Base-by-base conservation (phyloP, 2,888 invertebrate genomes). In the Dolichopus griseipennis region DNA sequence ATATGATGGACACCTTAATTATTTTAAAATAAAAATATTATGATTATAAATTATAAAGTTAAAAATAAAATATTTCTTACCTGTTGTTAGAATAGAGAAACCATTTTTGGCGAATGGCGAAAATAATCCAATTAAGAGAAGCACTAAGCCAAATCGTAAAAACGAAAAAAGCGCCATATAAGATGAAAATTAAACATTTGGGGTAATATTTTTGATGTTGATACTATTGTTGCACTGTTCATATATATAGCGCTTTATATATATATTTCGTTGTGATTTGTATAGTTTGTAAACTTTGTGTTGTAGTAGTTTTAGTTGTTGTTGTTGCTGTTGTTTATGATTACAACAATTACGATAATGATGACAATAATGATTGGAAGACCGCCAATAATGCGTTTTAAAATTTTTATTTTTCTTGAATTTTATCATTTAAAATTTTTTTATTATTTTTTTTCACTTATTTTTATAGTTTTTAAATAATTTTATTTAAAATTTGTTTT, bases 121-220 rank as follows among this genome's bases (percentile, higher is more conserved):
- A 73, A 77, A 73, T 70, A 78, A 76, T 75, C 75, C 78, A 76
- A 79, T 78, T 75, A 86, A 82, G 83, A 85, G 80, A 83, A 84
- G 83, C 83, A 85, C 82, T 83, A 85, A 85, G 83, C 83, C 83
- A 86, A 88, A 85, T 85, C 86, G 87, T 85, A 87, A 73, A 75
- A 76, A 85, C 85, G 87, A 86, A 87, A 86, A 86, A 85, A 88
- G 85, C 88, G 90, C 90, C 89, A 90, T 89, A 88, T 86, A 75
- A 73, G 73, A 88, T 86, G 66, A 87, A 87, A 85, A 85, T 84
- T 84, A 85, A 84, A 85, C 88, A 88, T 88, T 87, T 87, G 87
- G 85, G 79, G 70, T 67, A 22, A 67, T 69, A 27, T 27, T 27
- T 63, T 69, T 68, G 61, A 68, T 43, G 22, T 43, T 64, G 27